Conservation (phyloP, 2,888 invertebrate species). For the Tryphoninae sp. region DNA sequence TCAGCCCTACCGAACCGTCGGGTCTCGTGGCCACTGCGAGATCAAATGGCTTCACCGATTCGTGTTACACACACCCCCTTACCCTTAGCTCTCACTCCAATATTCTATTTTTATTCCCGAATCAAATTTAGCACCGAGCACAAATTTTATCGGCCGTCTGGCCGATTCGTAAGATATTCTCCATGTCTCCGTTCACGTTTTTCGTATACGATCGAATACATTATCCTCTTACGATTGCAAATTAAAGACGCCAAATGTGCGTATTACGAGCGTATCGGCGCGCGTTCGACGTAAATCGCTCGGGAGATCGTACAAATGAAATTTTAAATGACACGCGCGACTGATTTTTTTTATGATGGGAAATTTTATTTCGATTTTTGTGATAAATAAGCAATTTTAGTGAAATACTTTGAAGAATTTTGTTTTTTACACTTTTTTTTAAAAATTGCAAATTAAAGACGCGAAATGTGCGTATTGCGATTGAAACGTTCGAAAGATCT, state of each 20-base stretch:
- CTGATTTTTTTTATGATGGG: not conserved
- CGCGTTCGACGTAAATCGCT: no score
- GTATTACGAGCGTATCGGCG: not conserved
- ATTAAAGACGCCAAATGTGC: constrained; percentile 42
- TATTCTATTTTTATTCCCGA: constrained; percentile 80
- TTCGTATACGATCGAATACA: constrained; percentile 35
- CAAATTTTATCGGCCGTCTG: constrained; percentile 71
- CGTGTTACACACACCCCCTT: constrained; percentile 75
- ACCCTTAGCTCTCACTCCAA: constrained; percentile 62
- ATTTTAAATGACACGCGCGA: constrained; percentile 12
- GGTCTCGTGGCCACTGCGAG: constrained; percentile 70
- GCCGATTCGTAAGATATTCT: not conserved
- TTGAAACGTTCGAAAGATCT: not conserved
- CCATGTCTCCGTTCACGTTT: not conserved
- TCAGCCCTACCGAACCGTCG: constrained; percentile 25
- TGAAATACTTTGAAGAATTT: no score
- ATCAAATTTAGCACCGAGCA: constrained; percentile 78
- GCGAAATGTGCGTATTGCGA: not conserved
- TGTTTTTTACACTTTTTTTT: no score
- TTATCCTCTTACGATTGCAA: constrained; percentile 51
- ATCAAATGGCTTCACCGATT: constrained; percentile 82
- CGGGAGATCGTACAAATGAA: constrained; percentile 20
- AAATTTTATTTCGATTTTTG: not conserved
- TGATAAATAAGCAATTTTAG: not conserved
- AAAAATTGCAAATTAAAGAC: constrained; percentile 2